These are phyloP conservation scores for Emydocephalus ijimae DNA, from an alignment of 2,113 vertebrate species.

Conservation along the genomic window DNA sequence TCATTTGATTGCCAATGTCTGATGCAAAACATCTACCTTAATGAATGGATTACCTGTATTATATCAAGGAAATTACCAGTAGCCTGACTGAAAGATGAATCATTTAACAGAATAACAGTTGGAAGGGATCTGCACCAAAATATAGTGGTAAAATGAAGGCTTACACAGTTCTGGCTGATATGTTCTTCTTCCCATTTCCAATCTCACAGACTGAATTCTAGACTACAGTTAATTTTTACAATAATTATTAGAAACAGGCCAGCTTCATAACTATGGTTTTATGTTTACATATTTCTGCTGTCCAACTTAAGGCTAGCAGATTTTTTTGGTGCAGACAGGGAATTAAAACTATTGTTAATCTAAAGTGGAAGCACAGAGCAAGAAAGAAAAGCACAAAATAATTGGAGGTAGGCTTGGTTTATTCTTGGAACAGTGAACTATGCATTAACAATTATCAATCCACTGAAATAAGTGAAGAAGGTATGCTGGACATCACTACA, in stretches of 20 bases:
- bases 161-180: background rate
- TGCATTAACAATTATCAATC: background rate
- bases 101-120: background rate
- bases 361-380: background rate
- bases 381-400: background rate
- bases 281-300: background rate
- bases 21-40: background rate
- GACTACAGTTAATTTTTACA: background rate
- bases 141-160: background rate
- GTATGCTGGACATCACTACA: background rate
- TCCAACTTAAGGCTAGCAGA: background rate
- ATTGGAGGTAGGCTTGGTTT: background rate
- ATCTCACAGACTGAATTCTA: background rate
- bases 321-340: background rate
- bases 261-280: background rate
- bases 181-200: background rate
- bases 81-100: background rate
- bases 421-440: background rate
- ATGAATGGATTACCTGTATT: background rate
- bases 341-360: background rate
- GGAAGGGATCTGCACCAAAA: background rate
- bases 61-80: background rate
- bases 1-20: background rate
- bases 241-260: background rate
- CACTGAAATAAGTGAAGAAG: background rate